Base-by-base conservation (phyloP, 1,140 invertebrate species). In the Diachasma alloeum region DNA sequence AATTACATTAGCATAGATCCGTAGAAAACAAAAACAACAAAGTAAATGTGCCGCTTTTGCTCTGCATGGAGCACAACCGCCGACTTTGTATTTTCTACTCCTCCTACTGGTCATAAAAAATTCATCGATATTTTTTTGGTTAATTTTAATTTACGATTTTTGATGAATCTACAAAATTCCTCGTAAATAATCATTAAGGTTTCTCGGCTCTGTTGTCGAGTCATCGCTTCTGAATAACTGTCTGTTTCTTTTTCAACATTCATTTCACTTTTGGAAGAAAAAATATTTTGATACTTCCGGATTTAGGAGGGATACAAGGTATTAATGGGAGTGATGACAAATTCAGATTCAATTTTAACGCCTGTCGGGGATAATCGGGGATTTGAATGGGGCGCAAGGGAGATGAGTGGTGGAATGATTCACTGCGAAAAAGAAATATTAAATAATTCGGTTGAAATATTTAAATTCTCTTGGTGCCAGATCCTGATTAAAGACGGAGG, bases 1-100 rank as follows among this genome's bases (percentile, higher is more conserved):
- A 86, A 87, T 87, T 85, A 82, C 83, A 87, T 86, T 87, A 86
- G 78, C 85, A 86, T 87, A 87, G 82, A 80, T 74, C 74, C 80
- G 72, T 75, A 56, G 71, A 69, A 31, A 79, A 10, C n/a, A 15
- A 73, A 26, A 39, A 81, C 74, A 79, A 84, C 83, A 85, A 86
- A 85, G 83, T 82, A 78, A 68, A 39, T 8, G 78, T 75, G 81
- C 83, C 84, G 85, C 85, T 67, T 63, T 31, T 26, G 59, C 59
- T 63, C 59, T 81, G 82, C 81, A 83, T 79, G 83, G 83, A 85
- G 84, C 82, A 81, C 84, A 86, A 80, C 46, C 26, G 8, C 3
- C 37, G 46, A 53, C 48, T 36, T 42, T 46, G 67, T 44, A 13
- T 56, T 17, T 42, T 73, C 75, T 72, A 69, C 69, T 68, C 69